phyloP scores from a whole-genome alignment of 2,888 invertebrate species.

The Coelinius sp. region DNA sequence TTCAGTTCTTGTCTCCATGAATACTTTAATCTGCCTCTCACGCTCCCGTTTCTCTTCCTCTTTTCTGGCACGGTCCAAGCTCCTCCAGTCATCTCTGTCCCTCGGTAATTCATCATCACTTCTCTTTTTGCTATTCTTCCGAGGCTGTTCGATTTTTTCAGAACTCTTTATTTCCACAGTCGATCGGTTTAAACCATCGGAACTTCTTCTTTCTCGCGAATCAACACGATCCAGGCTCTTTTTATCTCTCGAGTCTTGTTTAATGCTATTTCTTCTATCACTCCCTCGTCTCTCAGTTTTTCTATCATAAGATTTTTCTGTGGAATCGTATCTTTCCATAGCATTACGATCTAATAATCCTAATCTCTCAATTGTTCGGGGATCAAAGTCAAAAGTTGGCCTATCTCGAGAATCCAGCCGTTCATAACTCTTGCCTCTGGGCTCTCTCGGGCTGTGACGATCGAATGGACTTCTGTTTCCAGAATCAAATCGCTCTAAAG shows the following conservation, averaged over 20 bases:
- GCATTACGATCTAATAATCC: conserved; percentile 53
- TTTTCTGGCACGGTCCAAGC: conserved; percentile 64
- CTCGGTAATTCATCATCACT: conserved; percentile 61
- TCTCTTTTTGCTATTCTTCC: conserved; percentile 50
- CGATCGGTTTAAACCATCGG: conserved; percentile 55
- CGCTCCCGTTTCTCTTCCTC: conserved; percentile 63
- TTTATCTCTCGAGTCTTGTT: conserved; percentile 54
- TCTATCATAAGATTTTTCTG: conserved; percentile 48
- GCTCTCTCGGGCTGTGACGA: conserved; percentile 48
- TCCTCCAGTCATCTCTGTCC: conserved; percentile 67
- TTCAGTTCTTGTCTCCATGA: conserved; percentile 60
- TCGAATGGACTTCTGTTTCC: conserved; percentile 59
- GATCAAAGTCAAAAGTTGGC: conserved; percentile 64
- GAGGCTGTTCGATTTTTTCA: conserved; percentile 30
- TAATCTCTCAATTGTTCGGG: conserved; percentile 59
- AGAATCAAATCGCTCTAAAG: conserved; percentile 61
- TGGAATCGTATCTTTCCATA: conserved; percentile 50
- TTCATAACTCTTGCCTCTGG: conserved; percentile 62
- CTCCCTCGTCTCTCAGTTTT: conserved; percentile 39
- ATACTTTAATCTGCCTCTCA: conserved; percentile 58
- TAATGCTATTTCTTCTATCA: conserved; percentile 54
- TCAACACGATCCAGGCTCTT: conserved; percentile 55
- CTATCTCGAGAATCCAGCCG: conserved; percentile 58
- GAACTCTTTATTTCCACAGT: conserved; percentile 38
- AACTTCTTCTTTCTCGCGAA: conserved; percentile 53